Base-by-base conservation (phyloP, 2,888 invertebrate genomes). In the Drosophila ustulata region DNA sequence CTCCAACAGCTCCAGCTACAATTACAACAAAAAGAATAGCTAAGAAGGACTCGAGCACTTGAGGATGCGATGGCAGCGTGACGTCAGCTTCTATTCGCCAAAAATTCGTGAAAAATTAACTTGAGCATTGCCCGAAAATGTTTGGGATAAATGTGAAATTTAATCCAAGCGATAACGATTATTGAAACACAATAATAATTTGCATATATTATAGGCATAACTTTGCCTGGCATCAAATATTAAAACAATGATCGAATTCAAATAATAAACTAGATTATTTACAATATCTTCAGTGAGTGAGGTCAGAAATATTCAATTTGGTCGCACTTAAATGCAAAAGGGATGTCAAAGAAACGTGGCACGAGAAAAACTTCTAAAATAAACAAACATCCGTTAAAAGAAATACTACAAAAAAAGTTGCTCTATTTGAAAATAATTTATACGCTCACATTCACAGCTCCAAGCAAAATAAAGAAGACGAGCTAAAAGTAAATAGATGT, bases 391-490 rank as follows among this genome's bases (percentile, higher is more conserved):
- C n/a, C 25, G 18, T 37, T 18, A 3, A 2, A 0, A 30, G 13
- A 52, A 39, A 37, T 37, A 28, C 18, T 23, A 41, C 25, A 23
- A 25, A 25, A 11, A 25, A n/a, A 30, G n/a, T 43, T n/a, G 23
- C 6, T 4, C 9, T 47, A 26, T 46, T 37, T 56, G 34, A 34
- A 32, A 63, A 39, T 32, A 23, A 32, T n/a, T 34, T 28, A 34
- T 62, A 8, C 56, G 26, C 9, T 57, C 64, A 71, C 56, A 51
- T 26, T 18, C 43, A 18, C 55, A 56, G 56, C 62, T 47, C 34
- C n/a, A 11, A 25, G 45, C n/a, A 23, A 6, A 28, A 34, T 2
- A 46, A 45, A 23, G 32, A 46, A 32, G 41, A 13, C 11, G 25
- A 2, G n/a, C 2, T 6, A 8, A 9, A 23, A 41, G 7, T 8